Evolutionary conservation across 2,888 invertebrate genomes (phyloP).

Genomic region (Cyclophora punctaria): DNA sequence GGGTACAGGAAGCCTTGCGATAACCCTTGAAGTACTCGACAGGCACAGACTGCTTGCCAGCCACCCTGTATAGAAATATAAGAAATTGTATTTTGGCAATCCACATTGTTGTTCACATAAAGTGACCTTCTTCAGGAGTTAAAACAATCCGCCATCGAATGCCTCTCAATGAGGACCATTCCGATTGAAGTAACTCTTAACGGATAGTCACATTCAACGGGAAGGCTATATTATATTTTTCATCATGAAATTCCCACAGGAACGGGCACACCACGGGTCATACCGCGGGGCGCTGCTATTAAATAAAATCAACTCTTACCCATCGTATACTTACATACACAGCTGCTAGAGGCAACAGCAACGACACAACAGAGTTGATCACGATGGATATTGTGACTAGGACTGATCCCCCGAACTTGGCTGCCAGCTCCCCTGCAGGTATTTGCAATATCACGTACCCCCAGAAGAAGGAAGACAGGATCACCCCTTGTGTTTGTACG

Average conservation of each 20-base stretch:
- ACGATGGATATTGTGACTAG: conserved; percentile 48
- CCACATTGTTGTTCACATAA: too few species aligned
- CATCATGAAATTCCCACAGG: too few species aligned
- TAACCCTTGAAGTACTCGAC: conserved; percentile 76
- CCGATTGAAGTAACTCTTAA: too few species aligned
- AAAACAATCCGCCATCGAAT: too few species aligned
- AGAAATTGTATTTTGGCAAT: too few species aligned
- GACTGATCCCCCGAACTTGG: conserved; percentile 78
- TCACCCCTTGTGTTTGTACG: conserved; percentile 46
- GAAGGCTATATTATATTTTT: too few species aligned
- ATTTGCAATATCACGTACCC: conserved; percentile 79
- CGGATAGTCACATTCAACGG: too few species aligned
- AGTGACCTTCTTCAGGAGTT: too few species aligned
- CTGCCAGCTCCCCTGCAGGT: conserved; percentile 78
- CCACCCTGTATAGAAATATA: conserved; percentile 47
- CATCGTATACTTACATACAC: conserved; percentile 20
- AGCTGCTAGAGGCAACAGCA: conserved; percentile 22
- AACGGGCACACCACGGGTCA: too few species aligned
- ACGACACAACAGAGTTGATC: conserved; percentile 42
- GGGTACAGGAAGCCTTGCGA: conserved; percentile 78
- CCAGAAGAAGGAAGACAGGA: conserved; percentile 70
- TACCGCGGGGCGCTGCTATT: not conserved
- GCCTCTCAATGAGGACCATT: too few species aligned
- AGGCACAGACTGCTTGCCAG: conserved; percentile 75
- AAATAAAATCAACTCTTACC: not conserved